Conservation (phyloP, 2,888 invertebrate species). For the Octonoba sinensis region DNA sequence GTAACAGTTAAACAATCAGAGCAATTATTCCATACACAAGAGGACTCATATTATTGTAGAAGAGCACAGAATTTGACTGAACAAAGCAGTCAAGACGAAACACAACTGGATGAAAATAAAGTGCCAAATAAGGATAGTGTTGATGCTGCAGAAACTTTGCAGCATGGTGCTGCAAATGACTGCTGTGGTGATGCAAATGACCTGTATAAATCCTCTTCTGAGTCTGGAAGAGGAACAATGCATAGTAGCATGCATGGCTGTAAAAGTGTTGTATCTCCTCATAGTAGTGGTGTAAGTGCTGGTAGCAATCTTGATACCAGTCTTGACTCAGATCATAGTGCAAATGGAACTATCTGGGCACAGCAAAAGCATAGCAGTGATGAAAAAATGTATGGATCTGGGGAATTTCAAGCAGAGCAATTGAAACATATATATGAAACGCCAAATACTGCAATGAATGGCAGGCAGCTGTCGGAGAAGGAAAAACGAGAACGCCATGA, state of each 20-base stretch:
- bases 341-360: conserved; percentile 42
- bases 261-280: conserved; percentile 61
- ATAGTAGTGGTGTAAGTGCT: conserved; percentile 62
- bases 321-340: conserved; percentile 67
- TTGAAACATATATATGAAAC: conserved; percentile 48
- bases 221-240: conserved; percentile 68
- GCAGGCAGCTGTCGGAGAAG: conserved; percentile 35
- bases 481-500: conserved; percentile 6
- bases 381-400: conserved; percentile 22
- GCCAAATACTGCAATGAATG: conserved; percentile 34
- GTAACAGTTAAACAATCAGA: conserved; percentile 23
- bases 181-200: conserved; percentile 48
- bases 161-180: conserved; percentile 30
- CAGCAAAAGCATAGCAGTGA: conserved; percentile 20
- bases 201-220: conserved; percentile 66
- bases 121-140: conserved; percentile 42
- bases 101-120: conserved; percentile 26
- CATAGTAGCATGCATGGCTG: conserved; percentile 62
- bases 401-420: conserved; percentile 43
- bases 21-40: conserved; percentile 9
- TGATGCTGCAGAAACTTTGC: conserved; percentile 8
- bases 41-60: conserved; percentile 37
- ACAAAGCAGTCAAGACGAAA: conserved; percentile 4
- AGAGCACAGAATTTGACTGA: conserved; percentile 41
- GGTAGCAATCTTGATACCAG: conserved; percentile 67